Evolutionary conservation across 2,888 invertebrate genomes (phyloP), one percentile per base, ranked within the genome.

Genomic region (Noctuana brunneofusca): DNA sequence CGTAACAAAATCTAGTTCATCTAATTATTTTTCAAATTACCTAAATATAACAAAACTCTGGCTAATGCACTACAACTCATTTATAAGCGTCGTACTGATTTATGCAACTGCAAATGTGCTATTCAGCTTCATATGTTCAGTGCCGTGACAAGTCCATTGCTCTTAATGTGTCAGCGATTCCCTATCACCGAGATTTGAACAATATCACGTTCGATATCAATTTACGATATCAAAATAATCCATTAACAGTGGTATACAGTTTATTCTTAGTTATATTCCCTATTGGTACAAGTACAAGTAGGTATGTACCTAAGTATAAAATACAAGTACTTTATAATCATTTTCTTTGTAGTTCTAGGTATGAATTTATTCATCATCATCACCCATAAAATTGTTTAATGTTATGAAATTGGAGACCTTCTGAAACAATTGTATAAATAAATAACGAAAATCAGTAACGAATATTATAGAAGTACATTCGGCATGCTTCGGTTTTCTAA

Each of bases 81-180:
- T 27, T 24, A 41, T 50, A 41, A 41, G 41, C 27, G 41, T 18
- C 50, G 16, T 18, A 38, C 58, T 59, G 52, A 59, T 59, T 53
- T 59, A 59, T 53, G 41, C 52, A 30, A 38, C 27, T 53, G 22
- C 59, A 53, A 43, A 52, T 53, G 59, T 32, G 41, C 58, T 52
- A 52, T 59, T 59, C 58, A 52, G 58, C 52, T 52, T 52, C 52
- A 53, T n/a, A n/a, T 53, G 59, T 60, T 58, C 59, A 60, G 27
- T 60, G 22, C 46, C 58, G 58, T 59, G 58, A 59, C 58, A 52
- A 43, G 32, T 60, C 43, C 59, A 53, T 60, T 60, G 59, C 59
- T 46, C 53, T 56, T 58, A 48, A 49, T 49, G 46, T 60, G 53
- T 60, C 59, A 60, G 59, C 59, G 20, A 46, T 59, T 56, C 24